Conservation (phyloP, 2,797 vertebrate species). For the Catostomus latipinnis region DNA sequence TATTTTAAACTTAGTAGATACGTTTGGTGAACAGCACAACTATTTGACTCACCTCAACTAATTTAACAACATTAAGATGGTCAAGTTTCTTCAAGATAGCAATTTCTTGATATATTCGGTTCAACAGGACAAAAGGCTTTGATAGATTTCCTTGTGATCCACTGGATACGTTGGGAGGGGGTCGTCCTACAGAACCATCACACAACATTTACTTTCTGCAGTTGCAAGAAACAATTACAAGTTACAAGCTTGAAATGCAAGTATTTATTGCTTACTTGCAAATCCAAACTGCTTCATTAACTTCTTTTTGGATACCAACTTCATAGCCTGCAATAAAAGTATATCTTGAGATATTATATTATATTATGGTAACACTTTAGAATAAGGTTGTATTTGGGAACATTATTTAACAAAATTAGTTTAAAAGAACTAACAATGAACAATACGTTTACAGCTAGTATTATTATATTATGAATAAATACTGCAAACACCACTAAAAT, state of each 20-base stretch:
- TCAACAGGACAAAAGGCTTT: constrained; percentile 83
- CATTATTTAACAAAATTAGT: no score
- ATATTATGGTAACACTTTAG: no score
- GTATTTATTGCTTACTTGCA: constrained; percentile 82
- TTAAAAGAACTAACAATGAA: no score
- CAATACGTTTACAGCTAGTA: no score
- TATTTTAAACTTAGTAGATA: no score
- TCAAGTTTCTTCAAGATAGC: constrained; percentile 97
- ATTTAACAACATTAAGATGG: constrained; percentile 91
- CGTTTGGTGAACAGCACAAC: background rate
- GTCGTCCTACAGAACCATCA: constrained; percentile 78
- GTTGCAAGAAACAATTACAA: background rate
- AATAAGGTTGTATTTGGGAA: no score
- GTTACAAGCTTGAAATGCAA: background rate
- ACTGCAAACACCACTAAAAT: no score
- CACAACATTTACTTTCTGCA: background rate
- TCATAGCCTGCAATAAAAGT: constrained; percentile 87
- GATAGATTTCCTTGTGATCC: constrained; percentile 73
- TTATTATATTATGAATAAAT: background rate
- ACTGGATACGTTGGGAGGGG: constrained; percentile 81
- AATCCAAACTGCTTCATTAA: constrained; percentile 93
- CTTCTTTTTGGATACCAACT: constrained; percentile 96
- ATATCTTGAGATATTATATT: background rate
- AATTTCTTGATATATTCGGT: constrained; percentile 91
- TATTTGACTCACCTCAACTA: constrained; percentile 86